A percentile compares a stretch with the other conserved stretches of the same genome.
phyloP scores from a whole-genome alignment of 2,797 vertebrate genomes.

The Triplophysa bombifrons region DNA sequence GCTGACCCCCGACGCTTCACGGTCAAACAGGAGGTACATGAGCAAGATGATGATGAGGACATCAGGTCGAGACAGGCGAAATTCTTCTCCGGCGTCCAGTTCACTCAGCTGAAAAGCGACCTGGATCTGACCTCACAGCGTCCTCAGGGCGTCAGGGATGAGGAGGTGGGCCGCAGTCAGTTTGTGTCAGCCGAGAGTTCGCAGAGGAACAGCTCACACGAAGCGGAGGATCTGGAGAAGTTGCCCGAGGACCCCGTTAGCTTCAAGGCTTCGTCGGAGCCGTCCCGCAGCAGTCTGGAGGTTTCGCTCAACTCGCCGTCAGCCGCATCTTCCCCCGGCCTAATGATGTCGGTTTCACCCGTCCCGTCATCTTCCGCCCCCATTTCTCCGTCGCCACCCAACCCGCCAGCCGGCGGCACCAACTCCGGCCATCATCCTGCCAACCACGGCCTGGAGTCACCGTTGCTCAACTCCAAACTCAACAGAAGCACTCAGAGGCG shows the following conservation, averaged over 20 bases:
- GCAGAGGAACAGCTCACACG: slow-evolving; percentile 68
- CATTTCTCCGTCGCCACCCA: slow-evolving; percentile 85
- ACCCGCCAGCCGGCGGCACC: slow-evolving; percentile 70
- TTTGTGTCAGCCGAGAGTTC: slow-evolving; percentile 68
- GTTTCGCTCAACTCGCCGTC: slow-evolving; percentile 91
- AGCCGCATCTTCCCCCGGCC: slow-evolving; percentile 89
- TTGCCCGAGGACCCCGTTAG: slow-evolving; percentile 82
- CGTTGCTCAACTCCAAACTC: slow-evolving; percentile 78
- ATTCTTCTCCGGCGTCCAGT: slow-evolving; percentile 69
- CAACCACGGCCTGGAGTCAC: slow-evolving; percentile 78
- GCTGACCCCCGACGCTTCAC: slow-evolving; percentile 48
- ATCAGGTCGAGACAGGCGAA: slow-evolving; percentile 62
- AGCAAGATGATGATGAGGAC: slow-evolving; percentile 74
- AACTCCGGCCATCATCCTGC: slow-evolving; percentile 78
- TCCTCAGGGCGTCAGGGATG: slow-evolving; percentile 71
- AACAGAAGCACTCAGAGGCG: slow-evolving; percentile 91
- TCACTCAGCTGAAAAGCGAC: slow-evolving; percentile 69
- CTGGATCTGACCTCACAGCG: slow-evolving; percentile 57
- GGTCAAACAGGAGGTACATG: slow-evolving; percentile 87
- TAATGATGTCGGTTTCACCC: slow-evolving; percentile 89
- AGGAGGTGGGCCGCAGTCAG: slow-evolving; percentile 64
- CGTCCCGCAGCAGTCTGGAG: slow-evolving; percentile 90
- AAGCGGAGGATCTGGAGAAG: slow-evolving; percentile 74
- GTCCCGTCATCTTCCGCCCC: slow-evolving; percentile 90
- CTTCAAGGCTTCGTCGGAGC: slow-evolving; percentile 87